Percentiles rank a stretch among this genome's conserved stretches.
These are phyloP conservation scores for Patella depressa DNA, from an alignment of 2,888 invertebrate genomes.

Conservation along the genomic window DNA sequence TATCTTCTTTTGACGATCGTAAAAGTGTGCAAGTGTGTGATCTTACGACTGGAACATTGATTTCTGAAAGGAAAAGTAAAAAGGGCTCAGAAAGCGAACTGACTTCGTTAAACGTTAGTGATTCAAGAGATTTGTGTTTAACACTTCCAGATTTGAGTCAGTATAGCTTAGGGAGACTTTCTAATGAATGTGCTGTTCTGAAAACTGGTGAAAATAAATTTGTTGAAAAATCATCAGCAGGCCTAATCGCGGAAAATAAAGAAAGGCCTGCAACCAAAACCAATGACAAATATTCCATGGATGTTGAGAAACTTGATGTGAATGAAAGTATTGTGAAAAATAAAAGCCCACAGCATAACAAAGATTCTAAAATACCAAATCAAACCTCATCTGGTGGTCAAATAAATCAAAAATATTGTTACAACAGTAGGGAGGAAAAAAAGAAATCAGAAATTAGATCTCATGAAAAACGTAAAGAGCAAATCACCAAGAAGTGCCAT, in stretches of 20 bases:
- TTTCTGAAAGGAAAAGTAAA: not conserved
- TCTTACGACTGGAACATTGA: not conserved
- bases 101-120: not conserved
- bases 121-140: not conserved
- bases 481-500: not conserved
- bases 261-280: not conserved
- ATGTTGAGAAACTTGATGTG: not conserved
- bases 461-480: not conserved
- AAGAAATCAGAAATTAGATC: not conserved
- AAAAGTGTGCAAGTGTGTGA: not conserved
- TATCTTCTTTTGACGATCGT: not conserved
- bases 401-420: no score
- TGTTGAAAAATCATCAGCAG: not conserved
- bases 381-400: no score
- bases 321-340: not conserved
- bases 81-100: not conserved
- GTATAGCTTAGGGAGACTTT: not conserved
- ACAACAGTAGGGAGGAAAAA: not conserved
- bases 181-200: not conserved
- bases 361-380: not conserved
- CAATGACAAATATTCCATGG: not conserved
- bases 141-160: not conserved
- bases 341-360: not conserved
- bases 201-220: not conserved
- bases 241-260: not conserved